Conservation (phyloP, 2,888 invertebrate species). For the Eucera pruinosa region DNA sequence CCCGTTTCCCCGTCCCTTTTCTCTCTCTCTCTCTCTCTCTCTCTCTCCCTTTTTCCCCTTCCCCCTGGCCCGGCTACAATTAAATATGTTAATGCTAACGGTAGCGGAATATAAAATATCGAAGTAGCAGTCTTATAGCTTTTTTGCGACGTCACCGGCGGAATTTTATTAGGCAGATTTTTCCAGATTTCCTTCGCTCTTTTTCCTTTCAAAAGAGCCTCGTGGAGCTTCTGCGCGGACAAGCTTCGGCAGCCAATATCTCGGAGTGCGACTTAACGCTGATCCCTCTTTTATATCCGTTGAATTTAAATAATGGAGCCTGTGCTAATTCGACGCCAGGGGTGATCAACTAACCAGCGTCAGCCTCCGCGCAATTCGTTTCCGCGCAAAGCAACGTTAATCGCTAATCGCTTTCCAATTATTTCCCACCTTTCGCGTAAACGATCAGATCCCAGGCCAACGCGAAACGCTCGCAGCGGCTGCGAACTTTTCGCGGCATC, state of each 20-base stretch:
- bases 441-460: too few species aligned
- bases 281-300: slow-evolving; percentile 79
- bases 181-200: slow-evolving; percentile 49
- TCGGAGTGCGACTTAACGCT: slow-evolving; percentile 78
- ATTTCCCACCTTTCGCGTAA: too few species aligned
- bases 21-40: too few species aligned
- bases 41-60: too few species aligned
- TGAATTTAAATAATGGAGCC: slow-evolving; percentile 80
- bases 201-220: slow-evolving; percentile 53
- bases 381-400: not conserved
- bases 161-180: slow-evolving; percentile 78
- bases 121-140: slow-evolving; percentile 16
- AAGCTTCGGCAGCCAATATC: slow-evolving; percentile 79
- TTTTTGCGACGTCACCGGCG: slow-evolving; percentile 18
- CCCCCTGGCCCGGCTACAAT: too few species aligned
- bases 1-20: too few species aligned
- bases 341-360: slow-evolving; percentile 60
- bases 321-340: slow-evolving; percentile 75
- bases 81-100: not conserved
- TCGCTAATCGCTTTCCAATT: not conserved
- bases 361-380: not conserved
- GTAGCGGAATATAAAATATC: slow-evolving; percentile 17
- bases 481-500: too few species aligned
- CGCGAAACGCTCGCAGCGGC: too few species aligned
- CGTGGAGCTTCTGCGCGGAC: slow-evolving; percentile 46